A percentile compares a stretch with the other conserved stretches of the same genome.
Conservation (phyloP, 2,888 invertebrate species). For the Tineola bisselliella region DNA sequence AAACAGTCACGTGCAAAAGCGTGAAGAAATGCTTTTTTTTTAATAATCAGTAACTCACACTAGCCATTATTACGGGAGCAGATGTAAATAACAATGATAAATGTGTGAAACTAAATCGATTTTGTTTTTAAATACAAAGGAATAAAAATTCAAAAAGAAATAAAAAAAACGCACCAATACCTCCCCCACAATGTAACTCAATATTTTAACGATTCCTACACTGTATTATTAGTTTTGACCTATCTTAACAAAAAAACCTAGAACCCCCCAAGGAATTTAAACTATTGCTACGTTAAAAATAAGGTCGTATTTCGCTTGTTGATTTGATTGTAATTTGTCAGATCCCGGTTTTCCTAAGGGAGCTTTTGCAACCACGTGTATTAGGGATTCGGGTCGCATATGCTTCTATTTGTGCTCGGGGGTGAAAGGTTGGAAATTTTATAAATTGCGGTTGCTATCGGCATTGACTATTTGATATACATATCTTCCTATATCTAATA, state of each 20-base stretch:
- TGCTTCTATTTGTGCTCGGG: constrained; percentile 3
- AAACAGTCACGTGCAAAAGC: background rate
- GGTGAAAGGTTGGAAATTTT: constrained; percentile 1
- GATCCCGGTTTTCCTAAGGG: constrained; percentile 9
- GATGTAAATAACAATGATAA: constrained; percentile 4
- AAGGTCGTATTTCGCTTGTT: background rate
- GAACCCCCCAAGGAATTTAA: background rate
- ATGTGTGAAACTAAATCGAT: background rate
- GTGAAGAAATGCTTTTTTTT: background rate
- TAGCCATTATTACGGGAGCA: background rate
- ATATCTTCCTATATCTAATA: no score
- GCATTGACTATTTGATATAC: background rate
- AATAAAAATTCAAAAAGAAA: background rate
- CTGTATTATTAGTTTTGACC: constrained; percentile 9
- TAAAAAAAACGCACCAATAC: constrained; percentile 14
- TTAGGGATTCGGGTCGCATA: constrained; percentile 9
- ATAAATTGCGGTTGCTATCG: background rate
- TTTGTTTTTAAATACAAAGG: background rate
- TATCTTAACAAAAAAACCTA: constrained; percentile 6
- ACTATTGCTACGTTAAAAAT: background rate
- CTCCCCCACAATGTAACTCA: constrained; percentile 14
- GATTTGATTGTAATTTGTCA: background rate
- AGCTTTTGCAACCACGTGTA: constrained; percentile 13
- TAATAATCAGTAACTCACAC: background rate
- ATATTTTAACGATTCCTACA: constrained; percentile 15